Base-by-base conservation (phyloP, 2,888 invertebrate species). In the Volucella bombylans region DNA sequence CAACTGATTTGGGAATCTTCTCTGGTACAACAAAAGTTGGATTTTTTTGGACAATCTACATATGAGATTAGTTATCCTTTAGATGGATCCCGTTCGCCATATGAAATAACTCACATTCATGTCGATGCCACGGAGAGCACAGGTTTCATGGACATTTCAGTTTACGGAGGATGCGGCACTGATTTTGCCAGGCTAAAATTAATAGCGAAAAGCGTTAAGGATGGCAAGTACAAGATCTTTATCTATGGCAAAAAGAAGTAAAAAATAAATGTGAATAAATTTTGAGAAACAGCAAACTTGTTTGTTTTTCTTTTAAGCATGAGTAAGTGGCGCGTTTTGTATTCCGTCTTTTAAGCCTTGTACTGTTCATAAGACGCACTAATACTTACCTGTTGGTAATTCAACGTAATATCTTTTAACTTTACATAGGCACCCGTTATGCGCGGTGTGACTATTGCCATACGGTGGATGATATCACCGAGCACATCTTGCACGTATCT, bases 201-300 rank as follows among this genome's bases (percentile, higher is more conserved):
- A 0, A 81, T 57, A n/a, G 55, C 76, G 11, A 77, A 77, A 2
- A 77, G 71, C 41, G 76, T 82, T 9, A 39, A 65, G 4, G 11
- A 39, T 15, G 71, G 71, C 0, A 23, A 61, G 45, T 67, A 71
- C n/a, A 61, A 11, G 12, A 12, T 82, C n/a, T 31, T 49, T 0
- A 52, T 82, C 18, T 82, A 82, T 52, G 81, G 81, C n/a, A 69
- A 71, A 55, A 76, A 76, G 52, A 81, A 81, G 59, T 81, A 52
- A 31, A 49, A 1, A n/a, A 6, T 49, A 49, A 0, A 38, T 9
- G 12, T 15, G 8, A 9, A 8, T 11, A 12, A 14, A 3, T 4
- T 0, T 3, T 47, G 1, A 11, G 31, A 38, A 62, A 15, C 4
- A 14, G 15, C 1, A 54, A 11, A 18, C 14, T 47, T n/a, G 12